These are phyloP conservation scores for Leuctra nigra DNA, from an alignment of 2,888 invertebrate genomes.

Conservation along the genomic window DNA sequence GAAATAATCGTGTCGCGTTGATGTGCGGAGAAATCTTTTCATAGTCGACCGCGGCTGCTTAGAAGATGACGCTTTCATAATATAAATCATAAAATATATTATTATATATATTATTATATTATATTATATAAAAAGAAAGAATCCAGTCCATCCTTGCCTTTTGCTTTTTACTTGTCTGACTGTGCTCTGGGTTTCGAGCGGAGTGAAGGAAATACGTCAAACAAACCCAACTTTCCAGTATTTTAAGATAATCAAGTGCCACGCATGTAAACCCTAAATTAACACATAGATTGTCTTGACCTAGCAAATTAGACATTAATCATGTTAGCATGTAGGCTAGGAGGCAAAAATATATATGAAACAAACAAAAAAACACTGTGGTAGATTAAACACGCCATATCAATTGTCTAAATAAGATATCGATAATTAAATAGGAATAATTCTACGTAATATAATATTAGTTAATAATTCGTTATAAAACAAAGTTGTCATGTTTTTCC, in stretches of 20 bases:
- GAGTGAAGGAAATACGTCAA: background rate
- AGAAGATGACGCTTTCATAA: constrained; percentile 9
- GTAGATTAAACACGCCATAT: constrained; percentile 29
- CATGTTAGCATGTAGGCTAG: no score
- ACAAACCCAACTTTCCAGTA: constrained; percentile 55
- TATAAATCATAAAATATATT: constrained; percentile 13
- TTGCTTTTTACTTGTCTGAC: constrained; percentile 28
- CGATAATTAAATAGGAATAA: constrained; percentile 26
- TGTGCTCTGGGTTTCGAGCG: constrained; percentile 19
- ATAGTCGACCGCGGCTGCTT: constrained; percentile 18
- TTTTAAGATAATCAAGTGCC: constrained; percentile 64
- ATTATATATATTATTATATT: constrained; percentile 18
- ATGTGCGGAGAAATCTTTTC: constrained; percentile 9
- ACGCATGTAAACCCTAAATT: constrained; percentile 53
- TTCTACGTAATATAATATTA: constrained; percentile 7
- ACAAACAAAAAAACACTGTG: constrained; percentile 24
- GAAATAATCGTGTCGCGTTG: background rate
- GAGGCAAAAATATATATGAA: no score
- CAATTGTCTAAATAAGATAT: constrained; percentile 29
- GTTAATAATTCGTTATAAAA: no score
- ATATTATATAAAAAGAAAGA: constrained; percentile 20
- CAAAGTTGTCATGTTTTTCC: no score
- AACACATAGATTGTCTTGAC: constrained; percentile 6
- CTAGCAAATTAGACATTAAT: no score
- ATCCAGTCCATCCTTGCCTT: constrained; percentile 33